A percentile compares a stretch with the other conserved stretches of the same genome.
Conservation (phyloP, 2,888 invertebrate species). For the Andrena minutula region DNA sequence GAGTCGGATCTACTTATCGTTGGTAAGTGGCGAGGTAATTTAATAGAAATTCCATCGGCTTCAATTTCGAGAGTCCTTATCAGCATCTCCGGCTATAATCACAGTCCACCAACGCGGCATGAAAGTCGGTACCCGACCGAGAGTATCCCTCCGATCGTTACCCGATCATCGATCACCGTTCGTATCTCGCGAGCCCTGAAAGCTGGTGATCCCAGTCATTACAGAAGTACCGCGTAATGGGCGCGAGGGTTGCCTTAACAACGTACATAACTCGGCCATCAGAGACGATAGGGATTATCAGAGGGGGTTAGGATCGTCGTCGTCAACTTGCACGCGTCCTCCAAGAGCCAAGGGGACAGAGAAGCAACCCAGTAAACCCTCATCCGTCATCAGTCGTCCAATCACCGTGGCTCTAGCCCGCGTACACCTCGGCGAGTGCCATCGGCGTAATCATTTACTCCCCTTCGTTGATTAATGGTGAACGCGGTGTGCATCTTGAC, state of each 20-base stretch:
- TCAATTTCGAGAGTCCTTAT: conserved; percentile 27
- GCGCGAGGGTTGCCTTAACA: conserved; percentile 38
- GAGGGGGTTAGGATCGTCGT: conserved; percentile 21
- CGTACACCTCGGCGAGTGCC: conserved; percentile 59
- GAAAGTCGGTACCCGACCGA: background rate
- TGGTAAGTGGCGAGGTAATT: conserved; percentile 17
- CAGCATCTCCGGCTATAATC: conserved; percentile 27
- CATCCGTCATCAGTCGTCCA: conserved; percentile 77
- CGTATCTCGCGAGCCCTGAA: conserved; percentile 9
- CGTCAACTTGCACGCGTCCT: conserved; percentile 40
- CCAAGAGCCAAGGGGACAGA: conserved; percentile 28
- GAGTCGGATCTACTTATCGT: background rate
- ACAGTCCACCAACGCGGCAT: background rate
- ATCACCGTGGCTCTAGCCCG: conserved; percentile 59
- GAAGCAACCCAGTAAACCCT: conserved; percentile 69
- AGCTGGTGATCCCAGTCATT: conserved; percentile 37
- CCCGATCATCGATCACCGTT: conserved; percentile 50
- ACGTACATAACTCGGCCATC: conserved; percentile 27
- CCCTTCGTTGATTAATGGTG: conserved; percentile 77
- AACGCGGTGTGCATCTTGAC: conserved; percentile 65
- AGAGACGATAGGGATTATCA: conserved; percentile 21
- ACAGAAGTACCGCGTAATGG: conserved; percentile 39
- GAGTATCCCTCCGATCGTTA: conserved; percentile 27
- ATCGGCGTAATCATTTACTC: conserved; percentile 76
- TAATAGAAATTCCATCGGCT: conserved; percentile 38